Evolutionary conservation across 2,113 vertebrate species (phyloP).

Genomic region (Sinocyclocheilus rhinocerous): DNA sequence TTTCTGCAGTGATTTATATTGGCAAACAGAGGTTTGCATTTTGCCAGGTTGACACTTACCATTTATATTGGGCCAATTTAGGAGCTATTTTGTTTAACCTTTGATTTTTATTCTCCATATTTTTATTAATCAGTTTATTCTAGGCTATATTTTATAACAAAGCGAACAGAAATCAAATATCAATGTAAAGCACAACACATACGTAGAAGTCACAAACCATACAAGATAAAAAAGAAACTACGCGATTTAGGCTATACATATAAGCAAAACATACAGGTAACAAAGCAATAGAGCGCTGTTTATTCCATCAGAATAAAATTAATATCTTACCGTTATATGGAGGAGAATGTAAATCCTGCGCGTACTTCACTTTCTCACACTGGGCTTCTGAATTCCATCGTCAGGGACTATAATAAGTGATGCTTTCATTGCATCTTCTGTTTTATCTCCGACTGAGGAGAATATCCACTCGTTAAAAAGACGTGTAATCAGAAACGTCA

Average conservation of each 20-base stretch:
- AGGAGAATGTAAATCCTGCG: slow-evolving; percentile 12
- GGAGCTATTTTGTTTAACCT: not conserved
- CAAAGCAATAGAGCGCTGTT: not conserved
- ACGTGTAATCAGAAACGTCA: slow-evolving; percentile 44
- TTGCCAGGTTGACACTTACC: not conserved
- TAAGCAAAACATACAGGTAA: not conserved
- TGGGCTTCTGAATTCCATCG: slow-evolving; percentile 57
- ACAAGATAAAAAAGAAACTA: not conserved
- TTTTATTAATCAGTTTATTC: too few species aligned
- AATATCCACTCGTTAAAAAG: slow-evolving; percentile 60
- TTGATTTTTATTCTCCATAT: not conserved
- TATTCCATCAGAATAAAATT: not conserved
- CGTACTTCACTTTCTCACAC: slow-evolving; percentile 34
- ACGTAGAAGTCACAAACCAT: not conserved
- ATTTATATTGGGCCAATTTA: not conserved
- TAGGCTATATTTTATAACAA: not conserved
- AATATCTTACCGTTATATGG: slow-evolving; percentile 42
- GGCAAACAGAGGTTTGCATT: not conserved
- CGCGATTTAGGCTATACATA: not conserved
- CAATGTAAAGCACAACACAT: not conserved
- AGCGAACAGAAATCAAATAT: not conserved
- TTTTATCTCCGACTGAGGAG: slow-evolving; percentile 45
- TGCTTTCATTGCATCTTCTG: slow-evolving; percentile 28
- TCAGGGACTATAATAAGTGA: slow-evolving; percentile 60
- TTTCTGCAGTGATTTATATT: not conserved